Evolutionary conservation across 2,113 vertebrate genomes (phyloP), one percentile per base, ranked within the genome.

Genomic region (Cyphomyrus plagiostoma): DNA sequence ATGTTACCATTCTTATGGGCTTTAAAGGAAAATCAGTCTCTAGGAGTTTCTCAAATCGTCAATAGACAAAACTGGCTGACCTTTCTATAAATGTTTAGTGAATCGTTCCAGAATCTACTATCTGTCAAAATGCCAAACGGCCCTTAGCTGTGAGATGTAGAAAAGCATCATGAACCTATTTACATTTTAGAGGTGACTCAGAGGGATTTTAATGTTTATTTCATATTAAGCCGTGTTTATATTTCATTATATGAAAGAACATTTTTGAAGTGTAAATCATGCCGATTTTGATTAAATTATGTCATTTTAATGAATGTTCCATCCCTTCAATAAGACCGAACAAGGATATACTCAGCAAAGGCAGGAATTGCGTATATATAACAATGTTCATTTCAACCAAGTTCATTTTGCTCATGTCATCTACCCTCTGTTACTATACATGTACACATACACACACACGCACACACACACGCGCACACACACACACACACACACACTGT

Each of bases 21-120:
- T 39, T 92, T 93, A 91, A 90, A 90, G 91, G 58, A 91, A 92
- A 90, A 92, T 92, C 90, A 94, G 91, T 92, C 83, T 89, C 85
- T 92, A 56, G 15, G 26, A 56, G 74, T 83, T 91, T 89, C 82
- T 83, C 88, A 45, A 53, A 85, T 80, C 91, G 91, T 93, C 91
- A 91, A 92, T 92, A 92, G 88, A 88, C 50, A 92, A 91, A 90
- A 92, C 88, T 30, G 84, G 70, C 89, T 90, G 90, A 91, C 89
- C 90, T 93, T 91, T 87, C 90, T 88, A 88, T 89, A 87, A 66
- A 90, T 91, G 74, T 89, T 88, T 88, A 30, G 74, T 46, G 46
- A 77, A 45, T 77, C 17, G 23, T 80, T 77, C 42, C 70, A 82
- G n/a, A 89, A 89, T 48, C 58, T 66, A 30, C 62, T 77, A 39